A percentile compares a stretch with the other conserved stretches of the same genome.
Evolutionary conservation across 2,113 vertebrate genomes (phyloP).

Genomic region (Eonycteris spelaea): DNA sequence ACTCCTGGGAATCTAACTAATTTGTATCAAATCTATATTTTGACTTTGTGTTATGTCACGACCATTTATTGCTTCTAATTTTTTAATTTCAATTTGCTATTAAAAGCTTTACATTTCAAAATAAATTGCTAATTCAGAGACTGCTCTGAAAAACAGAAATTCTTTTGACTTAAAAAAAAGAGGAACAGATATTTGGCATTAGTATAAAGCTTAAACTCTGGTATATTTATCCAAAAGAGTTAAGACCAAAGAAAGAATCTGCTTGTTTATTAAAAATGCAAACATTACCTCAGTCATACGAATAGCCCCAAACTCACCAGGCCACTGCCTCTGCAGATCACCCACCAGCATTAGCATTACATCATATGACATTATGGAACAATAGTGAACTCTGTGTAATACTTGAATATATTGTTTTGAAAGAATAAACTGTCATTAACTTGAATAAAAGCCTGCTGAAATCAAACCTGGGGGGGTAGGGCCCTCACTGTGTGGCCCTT

Average conservation of each 20-base stretch:
- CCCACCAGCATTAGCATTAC: slow-evolving; percentile 60
- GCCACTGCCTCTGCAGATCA: slow-evolving; percentile 64
- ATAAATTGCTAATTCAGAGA: slow-evolving; percentile 30
- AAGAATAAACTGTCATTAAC: slow-evolving; percentile 74
- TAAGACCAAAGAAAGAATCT: slow-evolving; percentile 64
- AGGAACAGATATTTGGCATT: slow-evolving; percentile 3
- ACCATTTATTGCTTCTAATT: slow-evolving; percentile 18
- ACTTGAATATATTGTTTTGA: slow-evolving; percentile 62
- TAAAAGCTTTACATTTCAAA: slow-evolving; percentile 21
- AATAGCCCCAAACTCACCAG: slow-evolving; percentile 45
- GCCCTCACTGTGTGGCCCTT: slow-evolving; percentile 56
- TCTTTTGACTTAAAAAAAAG: neutral
- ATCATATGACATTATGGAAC: slow-evolving; percentile 68
- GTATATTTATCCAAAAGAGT: slow-evolving; percentile 46
- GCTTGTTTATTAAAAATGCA: slow-evolving; percentile 66
- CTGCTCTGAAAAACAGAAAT: slow-evolving; percentile 44
- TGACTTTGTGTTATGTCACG: slow-evolving; percentile 4
- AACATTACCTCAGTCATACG: slow-evolving; percentile 70
- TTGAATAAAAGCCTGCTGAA: slow-evolving; percentile 70
- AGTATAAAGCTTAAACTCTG: slow-evolving; percentile 7
- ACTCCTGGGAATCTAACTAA: neutral
- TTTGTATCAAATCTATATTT: neutral
- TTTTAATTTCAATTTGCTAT: slow-evolving; percentile 4
- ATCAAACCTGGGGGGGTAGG: slow-evolving; percentile 59
- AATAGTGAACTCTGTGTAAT: slow-evolving; percentile 64